Conservation (phyloP, 1,140 invertebrate species). For the Sinella curviseta region DNA sequence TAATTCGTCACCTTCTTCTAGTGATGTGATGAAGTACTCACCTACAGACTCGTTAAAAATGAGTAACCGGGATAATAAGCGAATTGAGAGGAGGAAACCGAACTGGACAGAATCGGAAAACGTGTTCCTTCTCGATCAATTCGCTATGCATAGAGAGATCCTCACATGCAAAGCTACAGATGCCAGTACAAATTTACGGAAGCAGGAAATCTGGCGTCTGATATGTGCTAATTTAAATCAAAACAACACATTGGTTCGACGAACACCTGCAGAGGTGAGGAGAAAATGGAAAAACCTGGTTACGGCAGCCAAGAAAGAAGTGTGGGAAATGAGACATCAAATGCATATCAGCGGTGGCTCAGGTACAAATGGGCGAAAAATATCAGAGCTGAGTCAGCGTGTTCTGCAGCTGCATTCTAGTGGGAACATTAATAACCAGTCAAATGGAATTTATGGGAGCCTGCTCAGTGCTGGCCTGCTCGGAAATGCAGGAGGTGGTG, state of each 20-base stretch:
- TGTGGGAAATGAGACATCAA: slow-evolving; percentile 49
- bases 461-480: slow-evolving; percentile 23
- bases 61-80: slow-evolving; percentile 38
- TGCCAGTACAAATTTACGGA: slow-evolving; percentile 46
- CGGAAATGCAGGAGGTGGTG: slow-evolving; percentile 8
- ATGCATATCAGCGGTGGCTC: slow-evolving; percentile 43
- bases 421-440: slow-evolving; percentile 16
- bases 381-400: slow-evolving; percentile 47
- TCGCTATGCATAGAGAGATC: slow-evolving; percentile 46
- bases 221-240: slow-evolving; percentile 48
- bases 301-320: slow-evolving; percentile 49
- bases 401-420: slow-evolving; percentile 48
- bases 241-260: slow-evolving; percentile 45
- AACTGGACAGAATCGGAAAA: slow-evolving; percentile 49
- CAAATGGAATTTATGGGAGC: slow-evolving; percentile 19
- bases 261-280: slow-evolving; percentile 49
- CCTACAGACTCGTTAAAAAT: slow-evolving; percentile 40
- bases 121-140: slow-evolving; percentile 48
- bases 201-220: slow-evolving; percentile 49
- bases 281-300: slow-evolving; percentile 50
- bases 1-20: slow-evolving; percentile 36
- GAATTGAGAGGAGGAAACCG: slow-evolving; percentile 45
- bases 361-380: slow-evolving; percentile 35
- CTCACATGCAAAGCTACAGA: slow-evolving; percentile 49
- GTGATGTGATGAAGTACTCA: slow-evolving; percentile 30